phyloP scores from a whole-genome alignment of 2,113 vertebrate species.

The Collichthys lucidus region DNA sequence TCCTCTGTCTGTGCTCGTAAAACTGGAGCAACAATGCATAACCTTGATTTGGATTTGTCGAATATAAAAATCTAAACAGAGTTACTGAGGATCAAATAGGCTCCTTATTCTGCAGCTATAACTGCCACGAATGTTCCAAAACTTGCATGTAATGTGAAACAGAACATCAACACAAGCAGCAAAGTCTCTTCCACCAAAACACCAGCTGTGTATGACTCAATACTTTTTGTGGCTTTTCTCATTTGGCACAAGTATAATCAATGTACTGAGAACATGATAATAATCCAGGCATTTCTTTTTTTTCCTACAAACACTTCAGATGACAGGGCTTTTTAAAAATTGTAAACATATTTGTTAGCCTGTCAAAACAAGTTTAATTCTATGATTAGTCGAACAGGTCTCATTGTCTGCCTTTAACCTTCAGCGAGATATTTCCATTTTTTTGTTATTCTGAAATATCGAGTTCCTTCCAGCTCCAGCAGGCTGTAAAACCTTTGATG shows the following conservation, averaged over 20 bases:
- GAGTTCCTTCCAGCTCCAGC: neutral
- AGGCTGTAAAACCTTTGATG: neutral
- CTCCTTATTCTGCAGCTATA: neutral
- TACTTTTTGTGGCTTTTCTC: neutral
- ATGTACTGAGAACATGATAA: neutral
- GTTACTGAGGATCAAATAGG: neutral
- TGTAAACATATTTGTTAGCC: neutral
- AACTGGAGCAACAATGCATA: neutral
- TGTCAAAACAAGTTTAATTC: slow-evolving; percentile 6
- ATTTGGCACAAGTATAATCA: slow-evolving; percentile 12
- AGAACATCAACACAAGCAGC: neutral
- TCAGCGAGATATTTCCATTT: slow-evolving; percentile 2
- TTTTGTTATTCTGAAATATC: neutral
- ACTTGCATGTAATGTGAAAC: neutral
- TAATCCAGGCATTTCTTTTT: neutral
- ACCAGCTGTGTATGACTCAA: slow-evolving; percentile 9
- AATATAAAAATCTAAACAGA: neutral
- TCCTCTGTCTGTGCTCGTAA: neutral
- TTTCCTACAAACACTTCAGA: neutral
- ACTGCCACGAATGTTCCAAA: neutral
- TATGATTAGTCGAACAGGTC: neutral
- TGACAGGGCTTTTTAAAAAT: neutral
- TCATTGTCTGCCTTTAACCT: slow-evolving; percentile 2
- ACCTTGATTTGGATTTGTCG: neutral
- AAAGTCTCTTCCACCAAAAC: slow-evolving; percentile 5